Evolutionary conservation across 1,140 invertebrate species (phyloP).

Genomic region (Diachasmimorpha longicaudata): DNA sequence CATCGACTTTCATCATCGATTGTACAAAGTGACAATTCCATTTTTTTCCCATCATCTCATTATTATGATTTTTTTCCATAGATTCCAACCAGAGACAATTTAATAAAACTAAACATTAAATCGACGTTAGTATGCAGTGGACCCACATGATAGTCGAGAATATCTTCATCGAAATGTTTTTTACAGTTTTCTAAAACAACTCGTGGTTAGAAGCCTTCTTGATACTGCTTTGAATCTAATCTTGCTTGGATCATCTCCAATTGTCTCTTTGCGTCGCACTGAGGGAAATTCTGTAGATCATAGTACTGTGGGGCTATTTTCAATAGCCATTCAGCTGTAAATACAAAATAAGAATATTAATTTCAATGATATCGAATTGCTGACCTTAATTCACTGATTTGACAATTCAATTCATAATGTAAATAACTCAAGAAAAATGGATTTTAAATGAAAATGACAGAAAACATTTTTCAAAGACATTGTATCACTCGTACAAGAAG

Average conservation of each 20-base stretch:
- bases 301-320: slow-evolving; percentile 98
- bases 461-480: too few relatives aligned
- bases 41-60: too few relatives aligned
- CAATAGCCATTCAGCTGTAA: slow-evolving; percentile 91
- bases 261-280: slow-evolving; percentile 94
- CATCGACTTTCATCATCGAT: background rate
- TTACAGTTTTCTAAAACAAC: slow-evolving; percentile 40
- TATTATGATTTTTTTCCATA: background rate
- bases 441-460: too few relatives aligned
- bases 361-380: background rate
- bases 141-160: background rate
- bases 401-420: too few relatives aligned
- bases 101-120: slow-evolving; percentile 5
- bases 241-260: slow-evolving; percentile 84
- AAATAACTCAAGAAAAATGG: too few relatives aligned
- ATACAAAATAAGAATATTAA: slow-evolving; percentile 32
- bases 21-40: background rate
- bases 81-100: background rate
- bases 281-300: slow-evolving; percentile 96
- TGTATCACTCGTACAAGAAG: too few relatives aligned
- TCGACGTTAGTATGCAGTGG: slow-evolving; percentile 7
- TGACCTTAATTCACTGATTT: background rate
- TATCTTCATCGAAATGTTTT: slow-evolving; percentile 5
- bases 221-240: slow-evolving; percentile 85
- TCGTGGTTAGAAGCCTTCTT: slow-evolving; percentile 79